phyloP scores from a whole-genome alignment of 2,888 invertebrate genomes.

The Crepidodera aurea region DNA sequence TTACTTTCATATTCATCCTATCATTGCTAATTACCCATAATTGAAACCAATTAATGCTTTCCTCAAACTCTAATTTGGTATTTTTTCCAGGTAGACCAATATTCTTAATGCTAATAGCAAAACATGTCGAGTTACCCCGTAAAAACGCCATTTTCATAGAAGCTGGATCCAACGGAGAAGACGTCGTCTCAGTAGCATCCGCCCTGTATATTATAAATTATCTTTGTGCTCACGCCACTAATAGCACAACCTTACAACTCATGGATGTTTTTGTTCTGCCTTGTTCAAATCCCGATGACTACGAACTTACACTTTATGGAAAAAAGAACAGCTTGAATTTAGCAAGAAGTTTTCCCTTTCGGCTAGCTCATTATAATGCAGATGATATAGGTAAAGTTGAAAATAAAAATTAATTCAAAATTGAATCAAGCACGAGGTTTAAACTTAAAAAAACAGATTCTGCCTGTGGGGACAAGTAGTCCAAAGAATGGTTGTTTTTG shows the following conservation, averaged over 20 bases:
- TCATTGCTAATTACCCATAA: too few species aligned
- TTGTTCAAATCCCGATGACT: conserved; percentile 14
- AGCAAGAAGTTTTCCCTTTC: conserved; percentile 8
- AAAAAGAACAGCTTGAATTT: conserved; percentile 4
- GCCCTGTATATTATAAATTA: conserved; percentile 14
- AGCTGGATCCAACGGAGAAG: conserved; percentile 18
- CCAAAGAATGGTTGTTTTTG: too few species aligned
- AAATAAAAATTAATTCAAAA: too few species aligned
- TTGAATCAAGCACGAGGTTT: too few species aligned
- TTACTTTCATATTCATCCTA: too few species aligned
- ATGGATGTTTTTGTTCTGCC: conserved; percentile 16
- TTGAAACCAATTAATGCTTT: too few species aligned
- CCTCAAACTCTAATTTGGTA: too few species aligned
- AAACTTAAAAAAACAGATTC: too few species aligned
- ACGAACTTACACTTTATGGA: conserved; percentile 1
- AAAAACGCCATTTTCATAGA: conserved; percentile 19
- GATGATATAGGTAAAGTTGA: conserved; percentile 3
- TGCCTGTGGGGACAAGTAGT: too few species aligned
- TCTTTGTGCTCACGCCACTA: conserved; percentile 1
- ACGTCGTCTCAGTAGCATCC: conserved; percentile 2
- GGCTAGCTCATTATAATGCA: conserved; percentile 3
- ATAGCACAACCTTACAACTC: neutral
- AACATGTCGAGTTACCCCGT: neutral
- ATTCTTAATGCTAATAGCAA: conserved; percentile 2
- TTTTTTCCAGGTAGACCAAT: conserved; percentile 12